Evolutionary conservation across 2,888 invertebrate genomes (phyloP), one percentile per base, ranked within the genome.

Genomic region (Zygaena filipendulae): DNA sequence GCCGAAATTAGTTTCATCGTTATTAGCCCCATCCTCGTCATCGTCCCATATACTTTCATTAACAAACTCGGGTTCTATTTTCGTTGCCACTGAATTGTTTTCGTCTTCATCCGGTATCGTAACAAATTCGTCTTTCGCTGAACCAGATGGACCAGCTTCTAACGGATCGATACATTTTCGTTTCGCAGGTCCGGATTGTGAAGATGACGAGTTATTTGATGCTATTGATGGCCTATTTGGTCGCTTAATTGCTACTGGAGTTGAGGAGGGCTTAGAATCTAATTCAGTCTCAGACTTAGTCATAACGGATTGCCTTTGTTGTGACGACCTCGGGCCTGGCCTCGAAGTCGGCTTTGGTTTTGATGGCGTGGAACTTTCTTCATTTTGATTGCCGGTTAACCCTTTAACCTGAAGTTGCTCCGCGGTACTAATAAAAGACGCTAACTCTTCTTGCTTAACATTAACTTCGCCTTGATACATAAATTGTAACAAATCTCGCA

Each of bases 401-500:
- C 86, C 86, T 79, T 87, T 86, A 40, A 87, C 86, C 81, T 87
- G 87, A 59, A 87, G 77, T 52, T 86, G 85, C 77, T 87, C 86
- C 60, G 86, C 86, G 56, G 87, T 87, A 74, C 86, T 86, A 59
- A 87, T 85, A 75, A 87, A 86, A 49, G 85, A 84, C 49, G 86
- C 85, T 67, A 87, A 82, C 39, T 87, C 87, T 68, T 87, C 86
- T 71, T 87, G 86, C 64, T 85, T 85, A 52, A 87, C 86, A 80
- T 87, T 86, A 52, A 86, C 86, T 71, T 87, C 86, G 40, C 86
- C 86, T 66, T 86, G 85, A 55, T 87, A 87, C 86, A 87, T 87
- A 70, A 87, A 87, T 59, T 86, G 86, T 69, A 87, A 82, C 59
- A 87, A 81, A 70, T 86, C 86, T 69, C 85, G 83, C 54, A 87